Conservation (phyloP, 2,888 invertebrate genomes). For the Nebria brevicollis region DNA sequence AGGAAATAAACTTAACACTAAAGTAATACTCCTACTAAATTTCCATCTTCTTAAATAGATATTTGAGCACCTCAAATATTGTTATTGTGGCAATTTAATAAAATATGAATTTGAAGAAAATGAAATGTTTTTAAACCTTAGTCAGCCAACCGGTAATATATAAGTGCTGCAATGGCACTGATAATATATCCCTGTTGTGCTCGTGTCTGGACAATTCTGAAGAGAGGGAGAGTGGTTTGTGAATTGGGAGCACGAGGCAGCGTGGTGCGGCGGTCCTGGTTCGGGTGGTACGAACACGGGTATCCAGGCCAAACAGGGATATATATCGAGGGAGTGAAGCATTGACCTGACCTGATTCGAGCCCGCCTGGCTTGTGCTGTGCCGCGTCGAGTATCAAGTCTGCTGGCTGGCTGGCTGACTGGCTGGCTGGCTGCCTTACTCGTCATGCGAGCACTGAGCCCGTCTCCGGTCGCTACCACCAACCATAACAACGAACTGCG, state of each 20-base stretch:
- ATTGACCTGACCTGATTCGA: conserved; percentile 22
- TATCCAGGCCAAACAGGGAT: conserved; percentile 20
- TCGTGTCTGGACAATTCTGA: background rate
- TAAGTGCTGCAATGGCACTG: background rate
- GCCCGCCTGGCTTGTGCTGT: conserved; percentile 12
- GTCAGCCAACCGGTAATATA: background rate
- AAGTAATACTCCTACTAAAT: no score
- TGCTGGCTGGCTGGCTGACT: background rate
- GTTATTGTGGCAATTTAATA: no score
- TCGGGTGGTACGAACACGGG: background rate
- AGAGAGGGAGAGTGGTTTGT: conserved; percentile 2
- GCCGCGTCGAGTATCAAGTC: conserved; percentile 3
- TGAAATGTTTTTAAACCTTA: background rate
- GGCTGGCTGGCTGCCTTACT: background rate
- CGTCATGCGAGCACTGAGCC: conserved; percentile 7
- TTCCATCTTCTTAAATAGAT: no score
- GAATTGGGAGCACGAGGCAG: conserved; percentile 5
- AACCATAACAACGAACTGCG: background rate
- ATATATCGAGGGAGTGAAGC: background rate
- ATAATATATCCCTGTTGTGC: background rate
- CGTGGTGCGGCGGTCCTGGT: background rate
- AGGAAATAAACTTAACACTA: no score
- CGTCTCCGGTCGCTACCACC: background rate
- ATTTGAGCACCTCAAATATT: no score
- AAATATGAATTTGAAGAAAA: background rate